A percentile compares a stretch with the other conserved stretches of the same genome.
phyloP scores from a whole-genome alignment of 2,888 invertebrate genomes.

The Pyrgus malvae region DNA sequence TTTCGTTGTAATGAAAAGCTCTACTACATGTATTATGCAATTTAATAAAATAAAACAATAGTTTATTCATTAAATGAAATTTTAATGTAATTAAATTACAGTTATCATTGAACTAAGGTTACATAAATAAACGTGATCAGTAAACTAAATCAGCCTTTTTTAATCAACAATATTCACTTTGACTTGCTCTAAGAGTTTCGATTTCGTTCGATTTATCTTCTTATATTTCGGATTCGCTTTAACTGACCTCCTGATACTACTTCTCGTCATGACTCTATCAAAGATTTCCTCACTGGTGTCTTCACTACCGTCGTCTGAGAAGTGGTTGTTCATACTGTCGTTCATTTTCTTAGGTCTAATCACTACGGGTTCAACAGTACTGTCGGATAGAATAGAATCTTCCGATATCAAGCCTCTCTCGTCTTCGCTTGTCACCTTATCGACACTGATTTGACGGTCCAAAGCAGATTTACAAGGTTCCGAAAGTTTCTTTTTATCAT shows the following conservation, averaged over 20 bases:
- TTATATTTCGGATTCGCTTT: slow-evolving; percentile 79
- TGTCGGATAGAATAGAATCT: slow-evolving; percentile 59
- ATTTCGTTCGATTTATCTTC: slow-evolving; percentile 72
- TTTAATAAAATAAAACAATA: slow-evolving; percentile 12
- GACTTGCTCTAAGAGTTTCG: slow-evolving; percentile 70
- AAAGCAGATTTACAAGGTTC: slow-evolving; percentile 55
- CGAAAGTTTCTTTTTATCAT: slow-evolving; percentile 62
- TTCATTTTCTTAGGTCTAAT: slow-evolving; percentile 67
- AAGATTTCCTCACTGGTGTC: slow-evolving; percentile 77
- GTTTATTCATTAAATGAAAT: slow-evolving; percentile 27
- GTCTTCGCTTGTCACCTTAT: slow-evolving; percentile 65
- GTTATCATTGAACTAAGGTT: slow-evolving; percentile 19
- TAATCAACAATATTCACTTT: slow-evolving; percentile 71
- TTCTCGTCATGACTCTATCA: slow-evolving; percentile 73
- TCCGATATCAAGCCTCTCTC: slow-evolving; percentile 49
- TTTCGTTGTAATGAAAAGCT: no score
- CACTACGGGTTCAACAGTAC: slow-evolving; percentile 53
- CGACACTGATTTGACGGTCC: slow-evolving; percentile 55
- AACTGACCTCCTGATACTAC: slow-evolving; percentile 68
- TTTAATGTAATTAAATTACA: slow-evolving; percentile 22
- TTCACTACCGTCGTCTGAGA: slow-evolving; percentile 75
- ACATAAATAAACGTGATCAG: slow-evolving; percentile 11
- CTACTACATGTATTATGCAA: no score
- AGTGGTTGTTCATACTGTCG: slow-evolving; percentile 76
- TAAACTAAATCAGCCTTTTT: slow-evolving; percentile 30